phyloP scores from a whole-genome alignment of 2,113 vertebrate species.

The Odocoileus virginianus region DNA sequence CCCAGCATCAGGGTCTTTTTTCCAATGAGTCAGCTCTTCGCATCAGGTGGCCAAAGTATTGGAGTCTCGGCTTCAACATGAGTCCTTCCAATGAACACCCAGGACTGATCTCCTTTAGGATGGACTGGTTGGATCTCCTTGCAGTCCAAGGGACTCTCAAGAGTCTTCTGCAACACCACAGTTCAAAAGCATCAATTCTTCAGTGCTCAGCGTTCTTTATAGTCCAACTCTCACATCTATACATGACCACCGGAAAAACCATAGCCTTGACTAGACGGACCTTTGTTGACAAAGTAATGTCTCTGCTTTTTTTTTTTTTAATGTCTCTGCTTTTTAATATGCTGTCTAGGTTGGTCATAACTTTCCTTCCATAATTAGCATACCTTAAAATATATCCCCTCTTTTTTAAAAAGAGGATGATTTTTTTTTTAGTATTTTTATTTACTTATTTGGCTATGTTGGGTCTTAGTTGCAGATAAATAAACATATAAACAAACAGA shows the following conservation, averaged over 20 bases:
- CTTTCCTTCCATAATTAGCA: background rate
- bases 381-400: background rate
- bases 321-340: background rate
- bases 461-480: background rate
- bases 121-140: background rate
- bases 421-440: background rate
- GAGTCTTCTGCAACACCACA: background rate
- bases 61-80: background rate
- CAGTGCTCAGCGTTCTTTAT: background rate
- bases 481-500: background rate
- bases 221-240: background rate
- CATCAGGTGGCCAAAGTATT: background rate
- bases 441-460: background rate
- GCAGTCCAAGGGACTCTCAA: background rate
- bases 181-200: background rate
- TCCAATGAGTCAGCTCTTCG: fast-evolving
- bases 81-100: background rate
- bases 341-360: background rate
- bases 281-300: background rate
- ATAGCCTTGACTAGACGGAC: background rate
- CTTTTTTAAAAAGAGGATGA: background rate
- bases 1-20: background rate
- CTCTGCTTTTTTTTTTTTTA: background rate
- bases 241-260: background rate
- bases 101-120: background rate